A percentile compares a stretch with the other conserved stretches of the same genome.
Conservation (phyloP, 1,140 invertebrate genomes). For the Steinernema feltiae region DNA sequence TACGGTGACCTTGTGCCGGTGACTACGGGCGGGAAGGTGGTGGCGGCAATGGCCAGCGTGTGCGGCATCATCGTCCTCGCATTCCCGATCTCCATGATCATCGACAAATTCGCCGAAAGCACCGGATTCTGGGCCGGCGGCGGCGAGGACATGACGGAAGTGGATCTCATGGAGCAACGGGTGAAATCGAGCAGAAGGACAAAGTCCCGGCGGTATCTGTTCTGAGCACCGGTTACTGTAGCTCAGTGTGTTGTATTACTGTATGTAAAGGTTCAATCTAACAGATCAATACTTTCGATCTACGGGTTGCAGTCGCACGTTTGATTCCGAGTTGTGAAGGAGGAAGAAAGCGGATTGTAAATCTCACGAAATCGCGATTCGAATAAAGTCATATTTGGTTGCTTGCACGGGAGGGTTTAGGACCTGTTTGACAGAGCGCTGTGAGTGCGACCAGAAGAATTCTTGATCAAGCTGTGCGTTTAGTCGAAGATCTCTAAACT, state of each 20-base stretch:
- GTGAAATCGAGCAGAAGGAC: constrained; percentile 40
- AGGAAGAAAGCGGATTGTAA: too few species aligned
- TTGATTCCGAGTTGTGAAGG: too few species aligned
- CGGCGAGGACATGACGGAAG: constrained; percentile 2
- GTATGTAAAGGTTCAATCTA: neutral
- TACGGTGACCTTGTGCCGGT: constrained; percentile 82
- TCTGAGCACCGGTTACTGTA: constrained; percentile 12
- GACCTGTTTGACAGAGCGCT: neutral
- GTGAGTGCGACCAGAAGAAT: too few species aligned
- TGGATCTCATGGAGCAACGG: constrained; percentile 20
- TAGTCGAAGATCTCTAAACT: too few species aligned
- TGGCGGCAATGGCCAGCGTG: constrained; percentile 41
- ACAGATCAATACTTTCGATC: neutral
- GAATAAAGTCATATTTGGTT: neutral
- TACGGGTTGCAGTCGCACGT: neutral
- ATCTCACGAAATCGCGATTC: neutral
- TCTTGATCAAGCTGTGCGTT: too few species aligned
- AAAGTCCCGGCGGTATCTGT: constrained; percentile 30
- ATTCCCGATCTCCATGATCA: constrained; percentile 53
- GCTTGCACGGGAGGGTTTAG: neutral
- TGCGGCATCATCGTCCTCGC: constrained; percentile 50
- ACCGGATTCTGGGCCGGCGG: constrained; percentile 33
- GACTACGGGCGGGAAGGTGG: constrained; percentile 39
- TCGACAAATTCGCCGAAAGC: constrained; percentile 52
- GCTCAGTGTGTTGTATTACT: neutral